Base-by-base conservation (phyloP, 35 echinoderm and acorn worm genomes). In the Holothuria glaberrima region DNA sequence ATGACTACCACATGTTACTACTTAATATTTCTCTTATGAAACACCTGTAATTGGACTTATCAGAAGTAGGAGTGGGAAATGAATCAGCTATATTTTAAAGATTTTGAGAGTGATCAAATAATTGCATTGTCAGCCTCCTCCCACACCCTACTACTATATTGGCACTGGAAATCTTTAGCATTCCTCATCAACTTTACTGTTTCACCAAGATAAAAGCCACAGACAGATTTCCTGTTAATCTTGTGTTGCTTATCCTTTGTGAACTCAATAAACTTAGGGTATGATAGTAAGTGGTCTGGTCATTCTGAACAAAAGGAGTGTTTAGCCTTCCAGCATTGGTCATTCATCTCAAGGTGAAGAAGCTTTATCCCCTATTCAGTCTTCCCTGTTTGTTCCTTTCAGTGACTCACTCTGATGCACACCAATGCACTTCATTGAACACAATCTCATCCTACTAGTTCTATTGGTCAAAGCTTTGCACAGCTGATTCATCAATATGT, bases 291-390 rank as follows among this genome's bases (percentile, higher is more conserved):
- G 32, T 75, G 71, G 71, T 75, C 31, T 75, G 22, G 71, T 75
- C 32, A 75, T 41, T 75, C 19, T 41, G 31, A 38, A 75, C 71
- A 75, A 75, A 18, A 38, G 71, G 22, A 38, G 12, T 75, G 71
- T 75, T 75, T 31, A 75, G 71, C 71, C 34, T 34, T 75, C 71
- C 33, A 38, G 44, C 33, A n/a, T 22, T 75, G 71, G 71, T 45
- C 71, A 75, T 75, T 75, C 71, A 75, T 44, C 71, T 75, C 71
- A 75, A 75, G 71, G 71, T 75, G 71, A 75, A 38, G 71, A 12
- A 75, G 71, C 71, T 75, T 75, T 41, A 32, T 41, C 18, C 24
- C 71, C 44, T 18, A 75, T 41, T 75, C 71, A 75, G 22, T 21
- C 16, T n/a, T 75, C 19, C 33, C 14, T 75, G 1, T 38, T 41